Conservation (phyloP, 2,797 vertebrate genomes). For the Chiloscyllium punctatum region DNA sequence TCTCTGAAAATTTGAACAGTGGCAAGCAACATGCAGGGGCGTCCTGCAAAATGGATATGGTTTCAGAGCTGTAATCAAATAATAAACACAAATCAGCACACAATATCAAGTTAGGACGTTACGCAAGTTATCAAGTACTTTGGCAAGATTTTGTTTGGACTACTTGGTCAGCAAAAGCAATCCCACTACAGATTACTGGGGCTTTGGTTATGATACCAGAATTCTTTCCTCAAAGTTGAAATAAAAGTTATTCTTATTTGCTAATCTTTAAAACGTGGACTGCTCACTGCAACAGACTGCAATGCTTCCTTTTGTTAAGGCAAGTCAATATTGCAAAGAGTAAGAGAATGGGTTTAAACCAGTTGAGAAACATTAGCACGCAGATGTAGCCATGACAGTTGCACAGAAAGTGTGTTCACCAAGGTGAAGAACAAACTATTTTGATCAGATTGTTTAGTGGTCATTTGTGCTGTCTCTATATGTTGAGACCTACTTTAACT, state of each 20-base stretch:
- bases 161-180: background rate
- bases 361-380: background rate
- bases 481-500: no score
- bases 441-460: background rate
- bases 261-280: no score
- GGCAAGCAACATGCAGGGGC: conserved; percentile 91
- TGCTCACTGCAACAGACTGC: background rate
- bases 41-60: conserved; percentile 82
- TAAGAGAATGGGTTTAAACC: background rate
- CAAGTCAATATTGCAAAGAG: background rate
- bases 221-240: background rate
- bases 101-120: background rate
- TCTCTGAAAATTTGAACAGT: conserved; percentile 87
- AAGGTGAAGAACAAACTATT: background rate
- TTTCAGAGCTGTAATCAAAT: conserved; percentile 68
- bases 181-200: background rate
- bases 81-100: background rate
- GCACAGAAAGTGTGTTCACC: background rate
- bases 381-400: background rate
- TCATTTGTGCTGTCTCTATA: no score
- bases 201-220: background rate
- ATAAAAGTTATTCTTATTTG: background rate
- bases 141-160: background rate
- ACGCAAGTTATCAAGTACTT: background rate
- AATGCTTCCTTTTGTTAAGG: background rate